Base-by-base conservation (phyloP, 2,797 vertebrate species). In the Simalia tracyae region DNA sequence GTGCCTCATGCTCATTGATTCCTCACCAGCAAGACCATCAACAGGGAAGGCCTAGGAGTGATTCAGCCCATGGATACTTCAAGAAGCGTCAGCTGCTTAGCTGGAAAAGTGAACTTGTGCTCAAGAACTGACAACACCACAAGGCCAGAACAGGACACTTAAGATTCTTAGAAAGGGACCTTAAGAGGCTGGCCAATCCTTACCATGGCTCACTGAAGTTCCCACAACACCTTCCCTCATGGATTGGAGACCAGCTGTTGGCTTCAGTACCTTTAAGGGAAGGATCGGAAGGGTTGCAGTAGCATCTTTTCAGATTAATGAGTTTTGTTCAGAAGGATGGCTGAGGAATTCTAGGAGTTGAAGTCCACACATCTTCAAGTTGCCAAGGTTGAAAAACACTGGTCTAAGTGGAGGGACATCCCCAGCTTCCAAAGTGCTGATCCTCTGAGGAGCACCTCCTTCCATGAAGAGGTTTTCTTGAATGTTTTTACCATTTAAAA, bases 21-120 rank as follows among this genome's bases (percentile, higher is more conserved):
- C 28, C 0, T 7, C 66, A 24, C 4, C 15, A 22, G 31, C 26
- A n/a, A 15, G 60, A 91, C 42, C 28, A 22, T 36, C 26, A 9
- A 54, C 15, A 22, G 60, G 42, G 11, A 5, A 84, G 94, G 93
- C 93, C 92, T 59, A 42, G 63, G 26, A 87, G 92, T 90, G 93
- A 94, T 94, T 95, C 87, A 1, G 90, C 9, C 89, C 56, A 36
- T 5, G 9, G 0, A 0, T 31, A 0, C 0, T 89, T 63, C 22
- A 84, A 84, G 87, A 56, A 19, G 59, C 8, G 2, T 4, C 22
- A 8, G 46, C 59, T 87, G 42, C 46, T 54, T 15, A 22, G 17
- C 42, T 63, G 22, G 57, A 9, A 59, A 88, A 72, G n/a, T 57
- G 84, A 86, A 15, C 63, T 54, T 26, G 15, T 12, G 26, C 5